phyloP scores from a whole-genome alignment of 2,113 vertebrate species.

The Pelmatolapia mariae region DNA sequence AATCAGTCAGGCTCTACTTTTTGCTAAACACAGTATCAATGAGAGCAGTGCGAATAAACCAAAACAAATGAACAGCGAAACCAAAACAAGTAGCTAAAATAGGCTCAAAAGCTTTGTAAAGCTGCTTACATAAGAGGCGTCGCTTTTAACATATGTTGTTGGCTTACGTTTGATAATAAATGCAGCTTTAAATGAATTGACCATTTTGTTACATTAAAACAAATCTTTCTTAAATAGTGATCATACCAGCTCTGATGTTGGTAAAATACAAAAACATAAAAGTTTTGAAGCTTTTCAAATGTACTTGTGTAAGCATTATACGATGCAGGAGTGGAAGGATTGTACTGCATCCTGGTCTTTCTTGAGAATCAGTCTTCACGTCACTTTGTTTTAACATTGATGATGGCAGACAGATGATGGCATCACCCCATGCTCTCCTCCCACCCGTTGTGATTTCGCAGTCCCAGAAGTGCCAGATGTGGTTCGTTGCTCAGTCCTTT shows the following conservation, averaged over 20 bases:
- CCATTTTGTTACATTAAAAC: not conserved
- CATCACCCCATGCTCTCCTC: not conserved
- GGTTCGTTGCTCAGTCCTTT: not conserved
- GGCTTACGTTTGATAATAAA: not conserved
- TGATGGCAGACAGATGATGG: constrained; percentile 6
- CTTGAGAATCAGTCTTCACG: not conserved
- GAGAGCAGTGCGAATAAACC: not conserved
- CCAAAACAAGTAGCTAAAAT: not conserved
- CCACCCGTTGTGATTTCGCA: not conserved
- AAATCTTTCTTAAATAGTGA: not conserved
- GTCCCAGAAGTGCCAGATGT: not conserved
- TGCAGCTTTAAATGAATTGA: not conserved
- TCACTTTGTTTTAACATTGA: not conserved
- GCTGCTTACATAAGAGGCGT: not conserved
- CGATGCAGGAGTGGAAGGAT: accelerated
- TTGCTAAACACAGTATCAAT: not conserved
- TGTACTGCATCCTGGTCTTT: not conserved
- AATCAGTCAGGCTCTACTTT: not conserved
- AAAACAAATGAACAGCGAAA: not conserved
- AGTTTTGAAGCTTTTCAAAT: accelerated
- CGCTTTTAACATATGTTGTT: not conserved
- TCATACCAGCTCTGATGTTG: not conserved
- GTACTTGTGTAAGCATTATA: not conserved
- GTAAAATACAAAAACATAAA: not conserved
- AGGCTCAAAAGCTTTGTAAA: not conserved